A percentile compares a stretch with the other conserved stretches of the same genome.
Conservation (phyloP, 2,113 vertebrate genomes). For the Miniopterus natalensis region DNA sequence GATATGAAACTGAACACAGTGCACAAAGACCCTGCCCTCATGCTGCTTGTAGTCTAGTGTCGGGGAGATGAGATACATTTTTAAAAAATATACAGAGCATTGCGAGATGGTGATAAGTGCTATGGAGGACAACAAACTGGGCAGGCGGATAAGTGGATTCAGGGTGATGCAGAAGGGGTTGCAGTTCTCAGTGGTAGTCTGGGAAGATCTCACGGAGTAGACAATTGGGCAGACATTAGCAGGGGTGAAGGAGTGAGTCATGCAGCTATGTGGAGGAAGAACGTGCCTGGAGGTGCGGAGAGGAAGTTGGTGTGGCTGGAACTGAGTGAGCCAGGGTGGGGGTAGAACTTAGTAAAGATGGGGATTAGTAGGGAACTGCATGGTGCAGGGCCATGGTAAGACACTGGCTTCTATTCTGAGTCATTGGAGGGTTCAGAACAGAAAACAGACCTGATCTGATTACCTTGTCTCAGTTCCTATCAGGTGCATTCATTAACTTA, state of each 20-base stretch:
- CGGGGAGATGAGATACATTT: neutral
- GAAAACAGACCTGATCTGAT: neutral
- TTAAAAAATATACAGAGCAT: neutral
- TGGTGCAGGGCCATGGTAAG: neutral
- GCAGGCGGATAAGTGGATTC: neutral
- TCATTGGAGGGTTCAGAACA: neutral
- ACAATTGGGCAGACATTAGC: neutral
- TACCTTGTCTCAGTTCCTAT: neutral
- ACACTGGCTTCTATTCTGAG: neutral
- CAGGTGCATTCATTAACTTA: neutral
- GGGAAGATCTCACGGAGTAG: neutral
- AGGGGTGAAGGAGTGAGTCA: neutral
- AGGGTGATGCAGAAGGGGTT: neutral
- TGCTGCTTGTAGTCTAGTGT: neutral
- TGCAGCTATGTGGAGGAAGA: neutral
- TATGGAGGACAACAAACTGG: accelerated
- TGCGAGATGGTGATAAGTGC: neutral
- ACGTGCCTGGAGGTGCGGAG: neutral
- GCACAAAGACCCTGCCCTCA: neutral
- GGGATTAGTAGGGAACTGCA: accelerated
- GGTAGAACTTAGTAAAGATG: accelerated
- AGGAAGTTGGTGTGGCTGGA: neutral
- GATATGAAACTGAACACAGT: neutral
- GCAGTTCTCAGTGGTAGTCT: neutral
- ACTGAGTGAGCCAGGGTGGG: neutral